These are phyloP conservation scores for Lampris megalopsis DNA, from an alignment of 2,113 vertebrate genomes.

Conservation along the genomic window DNA sequence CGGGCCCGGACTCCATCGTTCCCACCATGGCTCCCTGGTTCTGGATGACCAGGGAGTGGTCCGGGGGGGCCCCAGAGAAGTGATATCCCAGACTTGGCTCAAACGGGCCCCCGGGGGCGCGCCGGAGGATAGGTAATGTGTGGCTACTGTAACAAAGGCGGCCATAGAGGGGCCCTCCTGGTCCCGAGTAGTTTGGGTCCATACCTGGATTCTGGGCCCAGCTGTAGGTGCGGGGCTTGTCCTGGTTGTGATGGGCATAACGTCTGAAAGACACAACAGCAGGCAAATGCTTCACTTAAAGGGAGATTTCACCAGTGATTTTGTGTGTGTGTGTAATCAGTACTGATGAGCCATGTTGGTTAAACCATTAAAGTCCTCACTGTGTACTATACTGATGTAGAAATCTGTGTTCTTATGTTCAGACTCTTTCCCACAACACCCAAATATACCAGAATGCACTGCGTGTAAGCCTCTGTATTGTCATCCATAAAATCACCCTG, in stretches of 20 bases:
- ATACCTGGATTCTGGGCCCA: slow-evolving; percentile 78
- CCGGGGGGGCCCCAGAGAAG: slow-evolving; percentile 69
- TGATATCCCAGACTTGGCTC: slow-evolving; percentile 76
- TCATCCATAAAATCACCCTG: too few relatives aligned
- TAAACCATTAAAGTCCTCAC: too few relatives aligned
- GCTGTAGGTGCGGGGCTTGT: slow-evolving; percentile 78
- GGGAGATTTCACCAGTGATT: too few relatives aligned
- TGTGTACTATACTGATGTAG: too few relatives aligned
- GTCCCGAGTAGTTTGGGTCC: slow-evolving; percentile 69
- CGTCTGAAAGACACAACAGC: slow-evolving; percentile 70
- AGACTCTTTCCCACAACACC: too few relatives aligned
- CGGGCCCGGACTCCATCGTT: slow-evolving; percentile 69
- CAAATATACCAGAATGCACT: too few relatives aligned
- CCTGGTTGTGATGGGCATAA: slow-evolving; percentile 75
- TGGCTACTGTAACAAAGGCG: slow-evolving; percentile 84
- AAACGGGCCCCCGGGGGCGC: slow-evolving; percentile 71
- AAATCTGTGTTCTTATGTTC: too few relatives aligned
- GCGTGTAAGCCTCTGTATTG: too few relatives aligned
- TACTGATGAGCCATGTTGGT: too few relatives aligned
- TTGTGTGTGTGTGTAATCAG: too few relatives aligned
- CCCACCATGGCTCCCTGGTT: slow-evolving; percentile 79
- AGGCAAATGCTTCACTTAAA: neutral
- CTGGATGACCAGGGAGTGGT: slow-evolving; percentile 82
- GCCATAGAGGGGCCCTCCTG: slow-evolving; percentile 77
- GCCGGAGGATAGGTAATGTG: slow-evolving; percentile 82